These are phyloP conservation scores for Ochotona princeps DNA, from an alignment of 2,113 vertebrate species.

Conservation along the genomic window DNA sequence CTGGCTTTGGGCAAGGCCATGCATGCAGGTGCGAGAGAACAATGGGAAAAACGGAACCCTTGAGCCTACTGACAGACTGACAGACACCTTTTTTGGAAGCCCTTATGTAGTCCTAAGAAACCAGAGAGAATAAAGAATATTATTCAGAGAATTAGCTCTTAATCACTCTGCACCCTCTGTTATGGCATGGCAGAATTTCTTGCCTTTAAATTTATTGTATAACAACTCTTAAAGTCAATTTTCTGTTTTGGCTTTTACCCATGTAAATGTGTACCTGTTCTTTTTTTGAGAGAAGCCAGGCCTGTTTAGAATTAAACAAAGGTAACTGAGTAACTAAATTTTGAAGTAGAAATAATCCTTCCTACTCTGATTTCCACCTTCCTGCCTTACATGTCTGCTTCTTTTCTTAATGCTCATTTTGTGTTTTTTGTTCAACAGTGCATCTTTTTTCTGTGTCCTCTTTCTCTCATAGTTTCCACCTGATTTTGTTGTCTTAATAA, in stretches of 20 bases:
- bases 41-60: not conserved
- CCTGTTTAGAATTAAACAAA: conserved; percentile 23
- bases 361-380: conserved; percentile 24
- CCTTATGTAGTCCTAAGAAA: accelerated
- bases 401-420: not conserved
- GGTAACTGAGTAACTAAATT: not conserved
- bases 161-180: not conserved
- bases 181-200: not conserved
- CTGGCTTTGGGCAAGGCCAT: not conserved
- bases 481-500: not conserved
- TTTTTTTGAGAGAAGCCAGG: conserved; percentile 3
- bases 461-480: conserved; percentile 16
- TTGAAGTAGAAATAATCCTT: conserved; percentile 33
- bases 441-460: not conserved
- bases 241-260: not conserved
- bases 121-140: not conserved
- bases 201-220: not conserved
- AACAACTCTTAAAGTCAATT: not conserved
- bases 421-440: not conserved
- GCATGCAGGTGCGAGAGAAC: not conserved
- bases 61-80: not conserved
- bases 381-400: not conserved
- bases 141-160: too few species aligned
- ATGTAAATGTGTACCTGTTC: not conserved
- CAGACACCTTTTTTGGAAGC: not conserved